Evolutionary conservation across 2,888 invertebrate species (phyloP), one percentile per base, ranked within the genome.

Genomic region (Thera obeliscata): DNA sequence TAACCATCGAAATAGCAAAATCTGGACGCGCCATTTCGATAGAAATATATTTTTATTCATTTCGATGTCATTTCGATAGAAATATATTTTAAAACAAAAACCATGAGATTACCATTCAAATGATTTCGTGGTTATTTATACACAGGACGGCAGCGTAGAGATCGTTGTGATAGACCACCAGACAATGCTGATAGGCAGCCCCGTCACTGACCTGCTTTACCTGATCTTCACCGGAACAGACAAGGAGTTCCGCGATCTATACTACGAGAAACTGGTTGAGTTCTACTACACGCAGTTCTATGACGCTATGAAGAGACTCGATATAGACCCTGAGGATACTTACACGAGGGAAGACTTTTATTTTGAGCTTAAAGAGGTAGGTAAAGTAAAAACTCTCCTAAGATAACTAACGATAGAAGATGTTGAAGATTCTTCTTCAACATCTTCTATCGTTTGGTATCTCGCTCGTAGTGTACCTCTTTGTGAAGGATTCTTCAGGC

Each of bases 211-310:
- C 73, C 80, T 91, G 7, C 64, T 89, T 12, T 89, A 89, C 78
- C 85, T 90, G 71, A 82, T 90, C 63, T 83, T 86, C 75, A 74
- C 83, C 2, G 85, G 89, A 35, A 81, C 89, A 0, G 89, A 89
- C 72, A 81, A 81, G 54, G 69, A 80, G 70, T 89, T 90, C 81
- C 78, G 90, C 1, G 61, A 67, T 2, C 48, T 73, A 11, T 61
- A 82, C 73, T 80, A 73, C 67, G 61, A 74, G 9, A 49, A 58
- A 36, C 72, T 82, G 22, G 38, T 81, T 0, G 74, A 77, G 9
- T 75, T 77, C 58, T 82, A 82, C 74, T 76, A 81, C 66, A 4
- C 63, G 0, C 75, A 81, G 56, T 76, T 87, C n/a, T 57, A 72
- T 55, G 70, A 72, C 1, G 82, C 82, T 7, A 69, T 87, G 64